Evolutionary conservation across 2,113 vertebrate species (phyloP), one percentile per base, ranked within the genome.

Genomic region (Thalassoma bifasciatum): DNA sequence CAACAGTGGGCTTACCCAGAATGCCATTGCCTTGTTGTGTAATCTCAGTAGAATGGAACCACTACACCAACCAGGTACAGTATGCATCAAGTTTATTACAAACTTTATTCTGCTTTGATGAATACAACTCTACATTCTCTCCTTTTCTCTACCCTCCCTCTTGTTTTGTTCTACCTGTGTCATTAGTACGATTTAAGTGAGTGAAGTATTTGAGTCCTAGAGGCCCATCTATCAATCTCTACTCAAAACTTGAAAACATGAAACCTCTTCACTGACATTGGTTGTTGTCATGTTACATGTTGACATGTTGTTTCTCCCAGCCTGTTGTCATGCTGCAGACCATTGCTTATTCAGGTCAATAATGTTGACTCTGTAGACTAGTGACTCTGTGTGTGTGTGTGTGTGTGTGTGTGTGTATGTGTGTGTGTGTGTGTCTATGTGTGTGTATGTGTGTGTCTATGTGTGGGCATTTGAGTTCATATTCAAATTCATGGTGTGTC

Each of bases 11-110:
- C 37, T 84, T 12, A 49, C 88, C 56, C 89, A 91, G 71, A 88
- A 82, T 22, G 86, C 86, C n/a, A 62, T 92, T 1, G 83, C 81
- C 46, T 72, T 92, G 71, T 61, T 92, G 54, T 87, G 86, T 52
- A 87, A 87, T 74, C 83, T 92, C 1, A 85, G 65, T 47, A 86
- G 72, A 67, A 70, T 84, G 53, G 76, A 91, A 19, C 79, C 75
- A n/a, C 74, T n/a, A 5, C 38, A 82, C 36, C 78, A 88, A 24
- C 66, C 83, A 89, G 89, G 91, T 90, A 81, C 22, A 61, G 56
- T 78, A 37, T 59, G 5, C 4, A 38, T 49, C 21, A 9, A 59
- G 36, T 44, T 50, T 58, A 16, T 21, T 44, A 50, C 8, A 40
- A 11, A 14, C 44, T 66, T 59, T 59, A 19, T 6, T 63, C 37